These are phyloP conservation scores for Girardinichthys multiradiatus DNA, from an alignment of 2,113 vertebrate species.

Conservation along the genomic window DNA sequence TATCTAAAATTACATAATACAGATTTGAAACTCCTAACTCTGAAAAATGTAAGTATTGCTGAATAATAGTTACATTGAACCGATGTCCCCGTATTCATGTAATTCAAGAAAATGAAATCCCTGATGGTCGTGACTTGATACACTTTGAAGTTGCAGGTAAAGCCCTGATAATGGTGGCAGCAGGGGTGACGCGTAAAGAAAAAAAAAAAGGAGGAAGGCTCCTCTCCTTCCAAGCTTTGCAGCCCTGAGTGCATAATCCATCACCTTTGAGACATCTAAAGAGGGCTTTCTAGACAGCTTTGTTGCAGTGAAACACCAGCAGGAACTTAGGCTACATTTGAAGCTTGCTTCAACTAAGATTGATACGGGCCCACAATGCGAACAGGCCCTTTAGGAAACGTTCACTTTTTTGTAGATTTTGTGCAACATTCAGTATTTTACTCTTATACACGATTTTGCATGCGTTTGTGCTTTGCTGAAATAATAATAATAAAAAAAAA, in stretches of 20 bases:
- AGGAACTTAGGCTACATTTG: conserved; percentile 55
- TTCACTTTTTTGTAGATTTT: conserved; percentile 34
- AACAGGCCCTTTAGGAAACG: conserved; percentile 12
- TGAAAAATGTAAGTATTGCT: not conserved
- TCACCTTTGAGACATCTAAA: conserved; percentile 72
- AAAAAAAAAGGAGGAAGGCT: conserved; percentile 55
- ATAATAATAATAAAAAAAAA: conserved; percentile 13
- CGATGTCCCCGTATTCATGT: not conserved
- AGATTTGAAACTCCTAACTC: too few species aligned
- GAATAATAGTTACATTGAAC: not conserved
- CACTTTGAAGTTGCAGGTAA: conserved; percentile 47
- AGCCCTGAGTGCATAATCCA: conserved; percentile 74
- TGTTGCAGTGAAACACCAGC: conserved; percentile 70
- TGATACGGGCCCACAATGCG: conserved; percentile 39
- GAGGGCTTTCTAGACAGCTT: conserved; percentile 71
- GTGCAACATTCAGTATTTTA: conserved; percentile 49
- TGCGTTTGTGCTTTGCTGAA: conserved; percentile 31
- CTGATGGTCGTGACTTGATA: conserved; percentile 15
- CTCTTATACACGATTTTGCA: conserved; percentile 50
- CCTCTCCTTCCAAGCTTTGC: conserved; percentile 59
- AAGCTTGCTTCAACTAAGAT: conserved; percentile 51
- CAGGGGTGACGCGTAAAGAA: conserved; percentile 45
- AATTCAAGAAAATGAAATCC: not conserved
- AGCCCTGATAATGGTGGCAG: conserved; percentile 46
- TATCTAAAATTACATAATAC: too few species aligned